Evolutionary conservation across 2,888 invertebrate species (phyloP).

Genomic region (Agriopis leucophaearia): DNA sequence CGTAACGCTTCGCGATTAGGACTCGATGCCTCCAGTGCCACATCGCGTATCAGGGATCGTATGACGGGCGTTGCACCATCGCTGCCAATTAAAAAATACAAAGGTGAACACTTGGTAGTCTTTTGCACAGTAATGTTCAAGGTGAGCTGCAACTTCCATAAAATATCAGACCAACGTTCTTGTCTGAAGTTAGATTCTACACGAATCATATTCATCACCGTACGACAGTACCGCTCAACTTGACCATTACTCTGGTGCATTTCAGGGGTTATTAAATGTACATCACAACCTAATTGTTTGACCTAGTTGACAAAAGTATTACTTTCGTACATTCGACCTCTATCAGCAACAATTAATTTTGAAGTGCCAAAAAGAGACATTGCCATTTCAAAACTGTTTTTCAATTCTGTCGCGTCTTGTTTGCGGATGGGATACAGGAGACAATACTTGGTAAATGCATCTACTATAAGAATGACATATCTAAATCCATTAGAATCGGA

Average conservation of each 20-base stretch:
- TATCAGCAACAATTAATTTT: neutral
- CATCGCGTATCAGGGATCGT: neutral
- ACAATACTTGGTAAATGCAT: neutral
- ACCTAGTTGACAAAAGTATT: neutral
- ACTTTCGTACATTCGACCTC: neutral
- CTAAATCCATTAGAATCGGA: neutral
- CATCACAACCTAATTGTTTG: neutral
- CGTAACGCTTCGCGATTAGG: neutral
- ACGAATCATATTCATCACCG: neutral
- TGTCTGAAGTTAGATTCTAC: neutral
- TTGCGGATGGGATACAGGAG: neutral
- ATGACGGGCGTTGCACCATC: neutral
- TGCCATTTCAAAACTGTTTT: neutral
- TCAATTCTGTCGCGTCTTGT: neutral
- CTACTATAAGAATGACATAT: neutral
- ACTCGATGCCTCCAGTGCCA: neutral
- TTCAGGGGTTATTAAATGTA: neutral
- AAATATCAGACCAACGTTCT: neutral
- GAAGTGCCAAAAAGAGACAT: neutral
- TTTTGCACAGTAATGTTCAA: neutral
- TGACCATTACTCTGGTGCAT: neutral
- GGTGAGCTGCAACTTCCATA: neutral
- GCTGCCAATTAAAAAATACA: neutral
- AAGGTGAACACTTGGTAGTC: neutral
- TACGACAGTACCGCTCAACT: constrained; percentile 1